Evolutionary conservation across 2,888 invertebrate genomes (phyloP), one percentile per base, ranked within the genome.

Genomic region (Nomada ruficornis): DNA sequence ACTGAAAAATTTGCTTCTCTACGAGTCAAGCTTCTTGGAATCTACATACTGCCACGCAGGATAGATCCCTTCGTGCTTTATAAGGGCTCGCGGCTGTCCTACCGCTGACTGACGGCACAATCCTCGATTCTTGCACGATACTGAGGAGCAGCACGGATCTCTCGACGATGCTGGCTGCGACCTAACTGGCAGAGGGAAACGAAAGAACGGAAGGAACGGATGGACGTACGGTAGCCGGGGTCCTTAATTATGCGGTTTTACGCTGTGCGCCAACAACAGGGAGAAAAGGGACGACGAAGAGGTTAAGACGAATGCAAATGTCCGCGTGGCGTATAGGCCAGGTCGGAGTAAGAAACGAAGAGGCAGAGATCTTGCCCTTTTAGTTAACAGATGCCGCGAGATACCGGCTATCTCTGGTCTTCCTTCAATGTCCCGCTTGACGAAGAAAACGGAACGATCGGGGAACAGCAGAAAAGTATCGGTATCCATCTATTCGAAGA

Each of bases 221-320:
- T 62, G 82, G 85, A 86, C 87, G 80, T 71, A 80, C 81, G 84
- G 89, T 85, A 87, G 87, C 85, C 59, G 77, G 54, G 85, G 83
- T 87, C 91, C 91, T 93, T 93, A 92, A 93, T 93, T 93, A 93
- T 92, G 90, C 92, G 89, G 88, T 92, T 92, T 92, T 90, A 89
- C 89, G 88, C 85, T 88, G 77, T 80, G 84, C 82, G 80, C 72
- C 79, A 77, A 81, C 77, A 67, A 77, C 71, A 50, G 77, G 77
- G 67, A 64, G 68, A 54, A 63, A 73, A 64, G 70, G 71, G 62
- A 71, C n/a, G 65, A 80, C 42, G 70, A 57, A 42, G 15, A 50
- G 55, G 20, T 74, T 86, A 78, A 91, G 82, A 85, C 90, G 88
- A 90, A 92, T 91, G 92, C 91, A 91, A 92, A 91, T 91, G 90